Evolutionary conservation across 2,113 vertebrate species (phyloP), one percentile per base, ranked within the genome.

Genomic region (Trematocara zebra): DNA sequence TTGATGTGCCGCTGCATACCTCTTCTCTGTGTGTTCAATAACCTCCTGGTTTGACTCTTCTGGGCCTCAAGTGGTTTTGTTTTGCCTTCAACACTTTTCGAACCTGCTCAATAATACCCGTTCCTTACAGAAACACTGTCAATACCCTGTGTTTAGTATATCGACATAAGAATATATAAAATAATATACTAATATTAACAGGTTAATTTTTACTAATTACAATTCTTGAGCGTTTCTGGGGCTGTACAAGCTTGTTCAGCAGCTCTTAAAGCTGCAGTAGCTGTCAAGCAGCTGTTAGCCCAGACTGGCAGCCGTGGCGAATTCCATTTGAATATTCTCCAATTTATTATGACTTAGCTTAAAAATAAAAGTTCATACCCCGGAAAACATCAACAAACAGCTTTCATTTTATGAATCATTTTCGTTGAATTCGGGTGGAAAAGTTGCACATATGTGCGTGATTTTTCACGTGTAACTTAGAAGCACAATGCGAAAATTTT

Each of bases 321-420:
- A 40, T 5, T 3, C 40, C 82, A 12, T 87, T 80, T n/a, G 6
- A 81, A 54, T 54, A n/a, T 8, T 11, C 1, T 0, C 2, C 4
- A n/a, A 33, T 90, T 72, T 54, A 9, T 6, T 7, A 1, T 11
- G 2, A 79, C 9, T 7, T 61, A 28, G 9, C 14, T 40, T 17
- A 5, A 15, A 18, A 7, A 1, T 5, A 42, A 14, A n/a, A 2
- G 5, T 26, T 6, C 3, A 18, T 4, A 2, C 1, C 1, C 6
- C 7, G 1, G 0, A 37, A 23, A 54, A n/a, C 7, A 14, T 1
- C 1, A 42, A 5, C 35, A 8, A 54, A 33, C 1, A 0, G 2
- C 26, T 42, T 2, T 8, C 1, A 4, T 15, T 6, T 33, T 3
- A 26, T 44, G 14, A 26, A 1, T 12, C 2, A 2, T 10, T 59